Evolutionary conservation across 2,888 invertebrate genomes (phyloP).

Genomic region (Euzetes globulus): DNA sequence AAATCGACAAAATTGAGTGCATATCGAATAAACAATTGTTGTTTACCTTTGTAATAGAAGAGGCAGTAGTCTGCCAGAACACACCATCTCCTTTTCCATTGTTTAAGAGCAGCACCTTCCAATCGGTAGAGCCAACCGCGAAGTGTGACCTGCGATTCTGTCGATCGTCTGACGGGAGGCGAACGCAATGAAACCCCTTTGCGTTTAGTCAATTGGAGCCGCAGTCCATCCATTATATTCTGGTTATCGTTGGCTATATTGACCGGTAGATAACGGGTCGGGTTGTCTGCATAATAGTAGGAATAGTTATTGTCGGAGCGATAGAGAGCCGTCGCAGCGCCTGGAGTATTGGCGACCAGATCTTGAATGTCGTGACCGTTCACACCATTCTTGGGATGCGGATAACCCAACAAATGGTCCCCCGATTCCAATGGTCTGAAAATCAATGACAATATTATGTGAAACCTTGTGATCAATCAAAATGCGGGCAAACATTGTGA

Average conservation of each 20-base stretch:
- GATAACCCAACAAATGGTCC: slow-evolving; percentile 14
- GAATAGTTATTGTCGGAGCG: not conserved
- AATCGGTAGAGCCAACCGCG: slow-evolving; percentile 87
- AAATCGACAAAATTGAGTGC: not conserved
- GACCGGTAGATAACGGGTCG: slow-evolving; percentile 10
- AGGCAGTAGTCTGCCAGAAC: slow-evolving; percentile 86
- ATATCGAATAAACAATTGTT: not conserved
- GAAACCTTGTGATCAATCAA: not conserved
- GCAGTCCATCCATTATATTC: slow-evolving; percentile 35
- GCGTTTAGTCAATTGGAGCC: slow-evolving; percentile 31
- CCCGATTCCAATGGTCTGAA: slow-evolving; percentile 6
- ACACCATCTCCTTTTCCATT: slow-evolving; percentile 92
- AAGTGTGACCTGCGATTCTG: slow-evolving; percentile 74
- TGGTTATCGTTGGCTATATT: not conserved
- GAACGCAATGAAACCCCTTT: slow-evolving; percentile 47
- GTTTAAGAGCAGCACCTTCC: slow-evolving; percentile 83
- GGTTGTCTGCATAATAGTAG: slow-evolving; percentile 23
- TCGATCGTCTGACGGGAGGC: slow-evolving; percentile 72
- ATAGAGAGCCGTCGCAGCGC: not conserved
- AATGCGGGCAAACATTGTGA: not conserved
- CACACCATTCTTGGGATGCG: slow-evolving; percentile 9
- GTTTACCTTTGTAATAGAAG: slow-evolving; percentile 82
- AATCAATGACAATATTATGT: not conserved
- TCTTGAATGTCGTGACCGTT: slow-evolving; percentile 17
- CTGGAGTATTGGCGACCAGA: not conserved